A percentile compares a stretch with the other conserved stretches of the same genome.
Evolutionary conservation across 2,113 vertebrate genomes (phyloP).

Genomic region (Grantiella picta): DNA sequence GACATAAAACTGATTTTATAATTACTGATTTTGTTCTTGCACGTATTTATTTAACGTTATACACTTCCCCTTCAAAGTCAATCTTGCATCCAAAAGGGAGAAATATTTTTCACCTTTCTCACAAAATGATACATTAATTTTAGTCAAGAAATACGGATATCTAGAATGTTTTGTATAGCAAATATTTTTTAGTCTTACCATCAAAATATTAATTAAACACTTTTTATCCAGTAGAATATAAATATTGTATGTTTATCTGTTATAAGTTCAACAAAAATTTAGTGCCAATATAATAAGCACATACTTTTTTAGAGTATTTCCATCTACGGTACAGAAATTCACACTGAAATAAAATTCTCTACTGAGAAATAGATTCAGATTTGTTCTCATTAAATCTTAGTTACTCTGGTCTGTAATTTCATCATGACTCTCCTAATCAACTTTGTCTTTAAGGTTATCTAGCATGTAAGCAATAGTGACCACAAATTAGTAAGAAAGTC

Average conservation of each 20-base stretch:
- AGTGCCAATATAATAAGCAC: not conserved
- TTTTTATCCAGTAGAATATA: not conserved
- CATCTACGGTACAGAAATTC: not conserved
- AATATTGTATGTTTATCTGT: not conserved
- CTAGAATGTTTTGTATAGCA: not conserved
- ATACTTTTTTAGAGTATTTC: not conserved
- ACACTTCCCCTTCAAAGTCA: not conserved
- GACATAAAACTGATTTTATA: not conserved
- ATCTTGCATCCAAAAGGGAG: not conserved
- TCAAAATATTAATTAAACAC: not conserved
- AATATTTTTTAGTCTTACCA: not conserved
- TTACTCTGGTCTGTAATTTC: not conserved
- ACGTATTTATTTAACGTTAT: not conserved
- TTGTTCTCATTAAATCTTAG: not conserved
- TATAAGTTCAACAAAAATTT: not conserved
- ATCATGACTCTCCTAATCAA: not conserved
- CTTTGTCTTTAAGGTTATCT: not conserved
- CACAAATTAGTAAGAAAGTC: not conserved
- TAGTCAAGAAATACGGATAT: not conserved
- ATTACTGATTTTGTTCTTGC: not conserved
- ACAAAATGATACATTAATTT: not conserved
- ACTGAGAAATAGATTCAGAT: not conserved
- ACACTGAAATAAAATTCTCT: not conserved
- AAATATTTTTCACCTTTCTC: not conserved
- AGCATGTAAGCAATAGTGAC: not conserved